phyloP scores from a whole-genome alignment of 2,113 vertebrate species.

The Trinectes maculatus region DNA sequence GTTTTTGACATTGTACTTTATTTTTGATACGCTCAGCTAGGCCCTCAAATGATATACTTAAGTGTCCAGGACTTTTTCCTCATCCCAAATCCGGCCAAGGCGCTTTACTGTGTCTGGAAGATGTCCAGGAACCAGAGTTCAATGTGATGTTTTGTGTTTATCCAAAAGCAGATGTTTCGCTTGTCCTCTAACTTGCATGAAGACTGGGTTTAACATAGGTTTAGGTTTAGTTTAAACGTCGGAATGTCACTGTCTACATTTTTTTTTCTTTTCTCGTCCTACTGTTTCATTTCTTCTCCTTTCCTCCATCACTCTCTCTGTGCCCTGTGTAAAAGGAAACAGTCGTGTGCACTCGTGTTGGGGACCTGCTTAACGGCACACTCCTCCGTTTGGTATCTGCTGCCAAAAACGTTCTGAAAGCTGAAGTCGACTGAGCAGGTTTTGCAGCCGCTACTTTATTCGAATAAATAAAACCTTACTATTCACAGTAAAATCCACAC shows the following conservation, averaged over 20 bases:
- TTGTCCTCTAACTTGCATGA: constrained; percentile 59
- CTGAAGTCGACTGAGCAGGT: constrained; percentile 41
- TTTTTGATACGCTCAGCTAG: constrained; percentile 53
- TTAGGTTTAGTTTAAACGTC: constrained; percentile 22
- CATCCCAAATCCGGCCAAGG: constrained; percentile 40
- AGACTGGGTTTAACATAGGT: constrained; percentile 10
- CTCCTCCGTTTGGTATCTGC: constrained; percentile 19
- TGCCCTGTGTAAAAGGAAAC: constrained; percentile 13
- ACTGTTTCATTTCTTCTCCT: constrained; percentile 16
- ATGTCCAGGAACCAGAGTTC: constrained; percentile 61
- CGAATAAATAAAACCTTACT: constrained; percentile 39
- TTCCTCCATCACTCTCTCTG: constrained; percentile 30
- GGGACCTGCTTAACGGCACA: constrained; percentile 7
- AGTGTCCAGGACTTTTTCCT: constrained; percentile 52
- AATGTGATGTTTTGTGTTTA: constrained; percentile 69
- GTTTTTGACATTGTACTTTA: constrained; percentile 59
- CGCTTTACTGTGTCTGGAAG: constrained; percentile 64
- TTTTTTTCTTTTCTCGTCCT: not conserved
- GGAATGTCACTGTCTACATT: constrained; percentile 20
- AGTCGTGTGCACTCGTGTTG: constrained; percentile 6
- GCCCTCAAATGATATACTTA: constrained; percentile 59
- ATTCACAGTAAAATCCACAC: constrained; percentile 51
- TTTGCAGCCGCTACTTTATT: constrained; percentile 38
- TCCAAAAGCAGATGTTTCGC: constrained; percentile 56
- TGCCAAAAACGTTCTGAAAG: constrained; percentile 35